Conservation (phyloP, 2,888 invertebrate species). For the Prenolepis imparis region DNA sequence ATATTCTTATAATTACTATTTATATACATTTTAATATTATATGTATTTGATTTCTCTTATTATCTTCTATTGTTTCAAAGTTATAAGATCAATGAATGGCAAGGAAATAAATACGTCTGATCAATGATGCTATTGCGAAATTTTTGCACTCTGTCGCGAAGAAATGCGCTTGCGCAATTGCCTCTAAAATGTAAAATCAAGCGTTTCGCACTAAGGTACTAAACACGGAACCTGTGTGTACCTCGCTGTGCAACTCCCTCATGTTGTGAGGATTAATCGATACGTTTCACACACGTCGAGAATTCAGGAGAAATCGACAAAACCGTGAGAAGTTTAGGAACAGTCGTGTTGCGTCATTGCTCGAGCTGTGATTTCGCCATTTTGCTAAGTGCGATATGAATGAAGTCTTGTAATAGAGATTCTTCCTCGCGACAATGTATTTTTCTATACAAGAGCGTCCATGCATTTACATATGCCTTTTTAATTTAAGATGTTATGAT, state of each 20-base stretch:
- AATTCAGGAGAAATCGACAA: conserved; percentile 46
- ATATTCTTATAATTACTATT: background rate
- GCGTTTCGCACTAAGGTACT: conserved; percentile 31
- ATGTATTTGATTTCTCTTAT: background rate
- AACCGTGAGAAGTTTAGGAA: conserved; percentile 38
- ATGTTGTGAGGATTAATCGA: conserved; percentile 43
- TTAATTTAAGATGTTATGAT: background rate
- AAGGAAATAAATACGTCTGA: conserved; percentile 11
- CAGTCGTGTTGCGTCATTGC: conserved; percentile 29
- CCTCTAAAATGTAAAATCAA: conserved; percentile 32
- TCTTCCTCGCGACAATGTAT: conserved; percentile 2
- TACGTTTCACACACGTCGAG: conserved; percentile 40
- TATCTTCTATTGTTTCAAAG: background rate
- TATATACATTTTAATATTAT: background rate
- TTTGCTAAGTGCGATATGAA: conserved; percentile 26
- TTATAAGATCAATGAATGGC: background rate
- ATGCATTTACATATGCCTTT: background rate
- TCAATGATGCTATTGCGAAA: conserved; percentile 30
- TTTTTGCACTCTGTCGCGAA: conserved; percentile 20
- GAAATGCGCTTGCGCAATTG: conserved; percentile 45
- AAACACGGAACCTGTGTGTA: conserved; percentile 11
- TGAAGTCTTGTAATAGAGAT: background rate
- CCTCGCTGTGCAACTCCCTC: background rate
- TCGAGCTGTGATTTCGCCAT: conserved; percentile 1
- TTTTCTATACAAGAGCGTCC: background rate